Base-by-base conservation (phyloP, 2,888 invertebrate genomes). In the Chrysolina haemoptera region DNA sequence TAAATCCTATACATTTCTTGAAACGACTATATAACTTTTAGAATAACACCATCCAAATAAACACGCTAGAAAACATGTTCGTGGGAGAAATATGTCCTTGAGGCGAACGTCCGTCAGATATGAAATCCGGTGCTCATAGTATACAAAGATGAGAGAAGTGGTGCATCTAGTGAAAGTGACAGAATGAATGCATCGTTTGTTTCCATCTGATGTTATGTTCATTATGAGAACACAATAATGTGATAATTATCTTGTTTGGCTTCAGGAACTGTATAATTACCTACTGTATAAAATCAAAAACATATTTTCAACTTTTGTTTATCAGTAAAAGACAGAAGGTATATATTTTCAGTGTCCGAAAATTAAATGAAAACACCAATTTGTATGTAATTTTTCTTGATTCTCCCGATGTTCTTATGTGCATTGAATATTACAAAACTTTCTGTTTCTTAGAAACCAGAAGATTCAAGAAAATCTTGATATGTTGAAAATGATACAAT, bases 181-280 rank as follows among this genome's bases (percentile, higher is more conserved):
- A 59, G 27, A 59, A 59, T 59, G 59, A 59, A 59, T 59, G 59
- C 59, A 59, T 59, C 14, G 59, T 59, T 59, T 59, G 59, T 59
- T 59, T 59, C 59, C 59, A 59, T 27, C 27, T 20, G 59, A 59
- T 59, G 59, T 59, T 27, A 27, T 59, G 59, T 59, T 59, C 14
- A 59, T 59, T 59, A 22, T 59, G 22, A 59, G 22, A 59, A 59
- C 20, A 59, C n/a, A 27, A 27, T 59, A 59, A 59, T 59, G 12
- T 22, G 11, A 59, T 59, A 59, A 59, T 59, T 27, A 59, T 12
- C 12, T 27, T 59, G 59, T 59, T 27, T 27, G 18, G 22, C 59
- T 27, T 27, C 1, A 27, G n/a, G n/a, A 59, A 27, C 14, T 27
- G 27, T 59, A 14, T 59, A n/a, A 59, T 59, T n/a, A 50, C 14